phyloP scores from a whole-genome alignment of 2,888 invertebrate species.

The Malthinus flaveolus region DNA sequence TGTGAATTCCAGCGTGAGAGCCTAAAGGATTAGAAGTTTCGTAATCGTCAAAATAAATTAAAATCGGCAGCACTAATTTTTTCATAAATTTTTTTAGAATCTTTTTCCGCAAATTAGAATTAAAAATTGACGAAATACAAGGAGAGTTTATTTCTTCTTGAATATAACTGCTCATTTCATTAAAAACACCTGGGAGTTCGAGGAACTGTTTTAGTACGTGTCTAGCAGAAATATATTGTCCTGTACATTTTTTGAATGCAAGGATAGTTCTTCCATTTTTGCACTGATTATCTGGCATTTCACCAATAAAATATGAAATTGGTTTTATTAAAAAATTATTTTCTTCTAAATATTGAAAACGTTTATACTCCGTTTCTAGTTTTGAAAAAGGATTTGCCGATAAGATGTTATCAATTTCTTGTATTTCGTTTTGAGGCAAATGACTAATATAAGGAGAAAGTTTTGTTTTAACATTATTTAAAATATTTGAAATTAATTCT shows the following conservation, averaged over 20 bases:
- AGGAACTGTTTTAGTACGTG: too few relatives aligned
- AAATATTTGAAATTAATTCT: too few relatives aligned
- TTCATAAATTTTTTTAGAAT: neutral
- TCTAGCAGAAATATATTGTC: too few relatives aligned
- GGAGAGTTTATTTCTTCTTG: neutral
- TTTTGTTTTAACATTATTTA: too few relatives aligned
- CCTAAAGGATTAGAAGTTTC: slow-evolving; percentile 10
- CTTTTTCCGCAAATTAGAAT: neutral
- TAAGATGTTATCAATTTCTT: too few relatives aligned
- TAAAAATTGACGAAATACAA: neutral
- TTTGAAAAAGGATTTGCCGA: too few relatives aligned
- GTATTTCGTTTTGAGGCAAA: too few relatives aligned
- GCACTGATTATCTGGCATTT: neutral
- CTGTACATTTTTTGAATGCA: too few relatives aligned
- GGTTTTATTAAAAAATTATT: neutral
- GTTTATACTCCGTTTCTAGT: neutral
- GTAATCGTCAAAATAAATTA: slow-evolving; percentile 12
- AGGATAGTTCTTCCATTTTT: neutral
- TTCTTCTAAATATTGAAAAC: slow-evolving; percentile 4
- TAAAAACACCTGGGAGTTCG: slow-evolving; percentile 1
- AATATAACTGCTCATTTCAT: neutral
- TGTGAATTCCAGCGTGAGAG: slow-evolving; percentile 9
- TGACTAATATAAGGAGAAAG: too few relatives aligned
- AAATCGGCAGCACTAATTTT: neutral
- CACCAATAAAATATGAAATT: neutral